Conservation (phyloP, 1,140 invertebrate genomes). For the Hermatobates lingyangjiaoensis region DNA sequence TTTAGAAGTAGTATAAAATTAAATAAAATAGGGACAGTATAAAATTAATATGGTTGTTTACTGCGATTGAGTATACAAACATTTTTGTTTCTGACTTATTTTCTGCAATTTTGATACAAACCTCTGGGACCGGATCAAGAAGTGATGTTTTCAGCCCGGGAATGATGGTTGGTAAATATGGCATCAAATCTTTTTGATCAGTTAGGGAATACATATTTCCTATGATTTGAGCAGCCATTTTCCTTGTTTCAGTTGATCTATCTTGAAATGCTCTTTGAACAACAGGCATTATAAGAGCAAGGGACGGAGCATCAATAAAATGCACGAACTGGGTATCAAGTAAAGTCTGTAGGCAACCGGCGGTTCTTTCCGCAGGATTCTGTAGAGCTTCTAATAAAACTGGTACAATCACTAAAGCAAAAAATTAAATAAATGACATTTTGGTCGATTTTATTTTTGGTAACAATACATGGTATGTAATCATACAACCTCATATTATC, state of each 20-base stretch:
- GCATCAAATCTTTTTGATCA: slow-evolving; percentile 93
- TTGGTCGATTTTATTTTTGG: no score
- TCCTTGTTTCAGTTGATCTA: slow-evolving; percentile 87
- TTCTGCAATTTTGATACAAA: no score
- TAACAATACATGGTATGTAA: no score
- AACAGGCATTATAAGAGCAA: slow-evolving; percentile 98
- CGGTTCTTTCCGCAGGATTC: slow-evolving; percentile 92
- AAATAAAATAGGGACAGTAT: no score
- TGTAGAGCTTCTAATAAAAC: slow-evolving; percentile 80
- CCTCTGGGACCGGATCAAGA: slow-evolving; percentile 94
- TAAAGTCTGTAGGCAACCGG: slow-evolving; percentile 73
- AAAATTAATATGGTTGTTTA: no score
- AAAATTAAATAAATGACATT: no score
- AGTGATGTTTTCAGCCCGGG: slow-evolving; percentile 91
- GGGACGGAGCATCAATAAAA: slow-evolving; percentile 95
- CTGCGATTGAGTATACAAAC: no score
- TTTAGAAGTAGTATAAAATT: no score
- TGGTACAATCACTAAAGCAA: slow-evolving; percentile 60
- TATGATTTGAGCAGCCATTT: slow-evolving; percentile 98
- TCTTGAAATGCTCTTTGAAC: slow-evolving; percentile 94
- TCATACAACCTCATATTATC: no score
- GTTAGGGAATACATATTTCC: slow-evolving; percentile 99
- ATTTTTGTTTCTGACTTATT: no score
- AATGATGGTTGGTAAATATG: slow-evolving; percentile 90
- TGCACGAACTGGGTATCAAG: slow-evolving; percentile 97